phyloP scores from a whole-genome alignment of 2,113 vertebrate species.

The Mirounga angustirostris region DNA sequence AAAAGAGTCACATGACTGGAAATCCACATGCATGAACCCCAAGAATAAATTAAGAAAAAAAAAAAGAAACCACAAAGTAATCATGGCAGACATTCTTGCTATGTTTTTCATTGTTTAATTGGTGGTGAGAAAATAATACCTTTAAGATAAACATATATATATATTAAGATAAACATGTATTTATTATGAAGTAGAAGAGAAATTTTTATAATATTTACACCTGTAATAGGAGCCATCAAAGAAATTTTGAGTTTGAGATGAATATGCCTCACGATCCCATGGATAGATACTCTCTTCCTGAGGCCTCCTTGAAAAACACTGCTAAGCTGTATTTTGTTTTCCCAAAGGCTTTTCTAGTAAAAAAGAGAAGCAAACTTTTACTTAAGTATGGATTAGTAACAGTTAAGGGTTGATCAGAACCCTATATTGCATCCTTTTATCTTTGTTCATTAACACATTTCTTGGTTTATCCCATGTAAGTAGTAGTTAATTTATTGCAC shows the following conservation, averaged over 20 bases:
- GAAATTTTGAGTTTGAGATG: neutral
- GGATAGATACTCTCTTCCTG: neutral
- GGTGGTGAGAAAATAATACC: neutral
- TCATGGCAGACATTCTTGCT: neutral
- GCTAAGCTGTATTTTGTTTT: neutral
- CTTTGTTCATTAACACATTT: constrained; percentile 36
- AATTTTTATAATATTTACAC: neutral
- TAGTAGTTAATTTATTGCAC: neutral
- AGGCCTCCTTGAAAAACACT: neutral
- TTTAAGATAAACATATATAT: neutral
- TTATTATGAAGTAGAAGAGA: neutral
- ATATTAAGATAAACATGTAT: neutral
- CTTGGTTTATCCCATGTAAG: neutral
- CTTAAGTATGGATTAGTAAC: neutral
- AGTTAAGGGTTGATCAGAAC: neutral
- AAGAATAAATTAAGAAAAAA: neutral
- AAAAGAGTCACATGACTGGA: neutral
- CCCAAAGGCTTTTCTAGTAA: neutral
- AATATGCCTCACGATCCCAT: neutral
- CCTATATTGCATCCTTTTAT: neutral
- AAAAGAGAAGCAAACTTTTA: neutral
- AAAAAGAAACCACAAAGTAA: neutral
- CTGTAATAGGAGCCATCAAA: neutral
- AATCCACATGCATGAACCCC: neutral
- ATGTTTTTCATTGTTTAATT: neutral